Conservation (phyloP, 2,797 vertebrate genomes). For the Fistularia tabacaria region DNA sequence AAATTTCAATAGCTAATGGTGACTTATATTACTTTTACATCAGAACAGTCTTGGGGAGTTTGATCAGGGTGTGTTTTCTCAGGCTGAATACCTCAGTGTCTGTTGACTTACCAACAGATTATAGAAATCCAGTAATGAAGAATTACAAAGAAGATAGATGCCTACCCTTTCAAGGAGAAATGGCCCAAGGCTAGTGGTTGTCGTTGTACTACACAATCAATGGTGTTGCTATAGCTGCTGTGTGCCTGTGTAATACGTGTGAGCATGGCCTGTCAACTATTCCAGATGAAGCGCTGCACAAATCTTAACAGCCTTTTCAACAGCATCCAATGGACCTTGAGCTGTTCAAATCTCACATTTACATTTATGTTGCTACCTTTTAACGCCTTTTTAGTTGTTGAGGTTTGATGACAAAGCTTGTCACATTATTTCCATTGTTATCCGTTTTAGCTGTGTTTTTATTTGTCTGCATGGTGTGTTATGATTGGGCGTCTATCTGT, state of each 20-base stretch:
- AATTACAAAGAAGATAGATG: too few species aligned
- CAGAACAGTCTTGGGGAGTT: too few species aligned
- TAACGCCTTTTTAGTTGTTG: neutral
- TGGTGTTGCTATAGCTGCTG: conserved; percentile 19
- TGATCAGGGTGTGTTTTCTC: too few species aligned
- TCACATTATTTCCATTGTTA: neutral
- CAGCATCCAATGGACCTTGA: conserved; percentile 23
- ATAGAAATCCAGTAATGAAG: too few species aligned
- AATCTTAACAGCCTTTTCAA: conserved; percentile 17
- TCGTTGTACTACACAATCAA: neutral
- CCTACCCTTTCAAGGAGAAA: too few species aligned
- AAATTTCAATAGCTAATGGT: too few species aligned
- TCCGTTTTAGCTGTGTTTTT: neutral
- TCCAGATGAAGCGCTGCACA: neutral
- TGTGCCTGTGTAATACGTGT: neutral
- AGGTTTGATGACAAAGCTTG: conserved; percentile 9
- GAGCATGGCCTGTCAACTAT: neutral
- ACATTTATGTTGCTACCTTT: conserved; percentile 4
- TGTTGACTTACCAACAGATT: too few species aligned
- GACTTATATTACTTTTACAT: too few species aligned
- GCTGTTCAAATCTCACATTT: conserved; percentile 4
- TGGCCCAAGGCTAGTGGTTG: too few species aligned
- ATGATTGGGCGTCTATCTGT: neutral
- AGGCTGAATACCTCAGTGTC: too few species aligned
- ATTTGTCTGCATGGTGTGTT: neutral